Percentiles rank a stretch among this genome's conserved stretches.
Evolutionary conservation across 2,113 vertebrate genomes (phyloP).

Genomic region (Cepphus grylle): DNA sequence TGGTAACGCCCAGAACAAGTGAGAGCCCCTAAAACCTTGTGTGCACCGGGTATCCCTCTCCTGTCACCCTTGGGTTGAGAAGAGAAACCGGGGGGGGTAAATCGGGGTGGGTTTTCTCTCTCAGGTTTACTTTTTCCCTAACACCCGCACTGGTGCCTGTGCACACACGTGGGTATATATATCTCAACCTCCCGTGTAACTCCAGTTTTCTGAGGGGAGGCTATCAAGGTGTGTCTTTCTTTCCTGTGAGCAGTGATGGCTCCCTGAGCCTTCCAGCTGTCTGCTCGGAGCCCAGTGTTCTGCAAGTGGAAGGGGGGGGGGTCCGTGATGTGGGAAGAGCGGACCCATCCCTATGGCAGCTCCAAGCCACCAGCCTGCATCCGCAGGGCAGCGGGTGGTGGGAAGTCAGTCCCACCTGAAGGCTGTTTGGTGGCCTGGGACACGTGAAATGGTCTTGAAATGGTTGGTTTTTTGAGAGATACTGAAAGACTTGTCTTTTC

Average conservation of each 20-base stretch:
- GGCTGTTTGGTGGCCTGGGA: not conserved
- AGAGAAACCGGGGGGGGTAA: not conserved
- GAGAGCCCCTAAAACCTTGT: conserved; percentile 22
- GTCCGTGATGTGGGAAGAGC: not conserved
- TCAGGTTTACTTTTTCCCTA: not conserved
- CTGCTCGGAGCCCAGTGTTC: not conserved
- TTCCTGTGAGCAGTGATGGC: not conserved
- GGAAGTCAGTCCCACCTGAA: not conserved
- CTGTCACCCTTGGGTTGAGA: not conserved
- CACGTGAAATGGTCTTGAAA: not conserved
- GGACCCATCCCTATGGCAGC: not conserved
- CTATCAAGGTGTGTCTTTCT: not conserved
- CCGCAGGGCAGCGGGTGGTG: rapidly evolving
- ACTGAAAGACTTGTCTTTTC: not conserved
- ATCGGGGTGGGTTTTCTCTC: not conserved
- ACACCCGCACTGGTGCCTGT: not conserved
- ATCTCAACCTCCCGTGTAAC: not conserved
- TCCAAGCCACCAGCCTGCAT: not conserved
- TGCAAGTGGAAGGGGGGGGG: not conserved
- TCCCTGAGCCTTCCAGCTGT: not conserved
- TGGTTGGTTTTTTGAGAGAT: not conserved
- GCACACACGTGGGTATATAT: too few species aligned
- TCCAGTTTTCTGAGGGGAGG: not conserved
- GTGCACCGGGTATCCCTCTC: not conserved
- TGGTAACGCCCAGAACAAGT: conserved; percentile 97